A percentile compares a stretch with the other conserved stretches of the same genome.
phyloP scores from a whole-genome alignment of 2,113 vertebrate species.

The Alethe diademata region DNA sequence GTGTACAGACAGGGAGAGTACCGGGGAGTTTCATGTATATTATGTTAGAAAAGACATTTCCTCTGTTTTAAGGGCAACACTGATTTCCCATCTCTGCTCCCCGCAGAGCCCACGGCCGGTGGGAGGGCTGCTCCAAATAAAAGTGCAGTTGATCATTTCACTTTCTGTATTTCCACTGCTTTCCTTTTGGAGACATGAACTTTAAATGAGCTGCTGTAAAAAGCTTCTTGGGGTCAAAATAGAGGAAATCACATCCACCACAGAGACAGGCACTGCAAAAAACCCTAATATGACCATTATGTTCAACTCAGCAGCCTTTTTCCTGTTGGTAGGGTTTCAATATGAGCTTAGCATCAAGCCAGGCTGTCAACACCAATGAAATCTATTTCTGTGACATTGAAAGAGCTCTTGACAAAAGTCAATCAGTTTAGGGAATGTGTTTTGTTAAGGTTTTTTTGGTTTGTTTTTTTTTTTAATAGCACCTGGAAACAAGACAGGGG shows the following conservation, averaged over 20 bases:
- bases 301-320: conserved; percentile 37
- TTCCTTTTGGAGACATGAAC: conserved; percentile 20
- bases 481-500: background rate
- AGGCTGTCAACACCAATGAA: conserved; percentile 56
- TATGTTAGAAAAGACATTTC: background rate
- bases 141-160: conserved; percentile 6
- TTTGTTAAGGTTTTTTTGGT: background rate
- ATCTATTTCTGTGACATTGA: conserved; percentile 57
- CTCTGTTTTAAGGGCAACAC: background rate
- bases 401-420: conserved; percentile 47
- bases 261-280: conserved; percentile 32
- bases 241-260: conserved; percentile 53
- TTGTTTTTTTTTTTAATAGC: background rate
- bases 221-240: conserved; percentile 52
- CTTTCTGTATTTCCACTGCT: background rate
- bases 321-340: conserved; percentile 46
- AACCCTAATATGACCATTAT: conserved; percentile 41
- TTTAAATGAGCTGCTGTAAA: conserved; percentile 51
- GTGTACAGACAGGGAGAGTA: background rate
- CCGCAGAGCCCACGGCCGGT: background rate
- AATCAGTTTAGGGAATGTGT: background rate
- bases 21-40: background rate
- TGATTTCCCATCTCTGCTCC: conserved; percentile 4
- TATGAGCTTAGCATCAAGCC: conserved; percentile 44
- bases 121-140: background rate